Evolutionary conservation across 2,797 vertebrate species (phyloP), one percentile per base, ranked within the genome.

Genomic region (Oreonectes daqikongensis): DNA sequence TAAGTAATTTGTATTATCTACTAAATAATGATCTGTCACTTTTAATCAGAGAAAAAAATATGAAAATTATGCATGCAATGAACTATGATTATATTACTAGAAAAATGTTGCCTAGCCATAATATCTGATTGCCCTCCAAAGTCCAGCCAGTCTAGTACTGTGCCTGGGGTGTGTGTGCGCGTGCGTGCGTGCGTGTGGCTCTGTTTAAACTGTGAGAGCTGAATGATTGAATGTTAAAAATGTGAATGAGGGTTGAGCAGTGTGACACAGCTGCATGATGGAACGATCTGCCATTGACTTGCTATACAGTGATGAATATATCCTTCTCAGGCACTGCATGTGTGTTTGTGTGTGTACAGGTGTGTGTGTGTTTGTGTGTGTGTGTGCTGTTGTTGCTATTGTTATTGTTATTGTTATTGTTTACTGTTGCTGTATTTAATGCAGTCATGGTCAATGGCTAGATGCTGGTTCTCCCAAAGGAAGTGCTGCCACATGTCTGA

Each of bases 171-270:
- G 12, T 42, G 40, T 42, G 35, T 44, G 48, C 20, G 18, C n/a
- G 35, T 69, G 14, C 72, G 75, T 63, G 67, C 69, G 69, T 81
- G 69, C 79, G 72, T 69, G 66, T 30, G 46, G 68, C 78, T 76
- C 24, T 55, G 61, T 72, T 83, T 83, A 81, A 81, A 60, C 63
- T 81, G 38, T 74, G 75, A 82, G 59, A 77, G 72, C 75, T 48
- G 60, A 76, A 83, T 85, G 82, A 86, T 84, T 87, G 77, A 85
- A 85, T 85, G 86, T 79, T 85, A 84, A 84, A 84, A 87, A 80
- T 80, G 80, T 85, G 86, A 85, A 82, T 85, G 82, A 85, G 81
- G 70, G 72, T 79, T 82, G 81, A 81, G 74, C 78, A 73, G 76
- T 82, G 69, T 85, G 80, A 81, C 83, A 84, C 64, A 66, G 50